Evolutionary conservation across 37 sponge, comb jelly and placozoan genomes (phyloP).

Genomic region (Amphimedon queenslandica): DNA sequence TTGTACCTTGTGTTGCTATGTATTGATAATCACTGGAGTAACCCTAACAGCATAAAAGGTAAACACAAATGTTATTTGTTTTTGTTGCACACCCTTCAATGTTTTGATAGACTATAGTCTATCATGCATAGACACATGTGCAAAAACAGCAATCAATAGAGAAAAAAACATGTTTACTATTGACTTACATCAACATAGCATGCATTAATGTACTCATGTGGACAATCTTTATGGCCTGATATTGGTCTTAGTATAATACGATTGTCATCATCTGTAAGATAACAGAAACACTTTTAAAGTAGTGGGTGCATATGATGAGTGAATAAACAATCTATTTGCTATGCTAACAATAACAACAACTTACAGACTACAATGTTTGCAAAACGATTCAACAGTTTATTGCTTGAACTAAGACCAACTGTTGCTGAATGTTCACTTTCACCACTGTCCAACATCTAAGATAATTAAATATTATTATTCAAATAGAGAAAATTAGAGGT

Average conservation of each 20-base stretch:
- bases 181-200: slow-evolving; percentile 1
- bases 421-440: no score
- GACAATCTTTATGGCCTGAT: not conserved
- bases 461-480: no score
- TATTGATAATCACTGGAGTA: slow-evolving; percentile 38
- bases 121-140: no score
- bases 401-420: no score
- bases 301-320: not conserved
- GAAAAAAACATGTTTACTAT: no score
- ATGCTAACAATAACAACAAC: not conserved
- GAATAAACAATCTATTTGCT: not conserved
- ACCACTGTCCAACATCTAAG: no score
- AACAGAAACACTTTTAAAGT: not conserved
- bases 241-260: slow-evolving; percentile 25
- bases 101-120: no score
- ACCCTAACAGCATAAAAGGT: slow-evolving; percentile 45
- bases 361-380: slow-evolving; percentile 39
- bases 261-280: slow-evolving; percentile 36
- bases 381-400: slow-evolving; percentile 31
- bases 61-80: no score
- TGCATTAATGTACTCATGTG: not conserved
- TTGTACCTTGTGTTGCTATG: slow-evolving; percentile 88
- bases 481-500: no score
- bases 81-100: no score
- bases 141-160: no score